Percentiles rank a stretch among this genome's conserved stretches.
These are phyloP conservation scores for Pectinophora gossypiella DNA, from an alignment of 1,140 invertebrate genomes.

Conservation along the genomic window DNA sequence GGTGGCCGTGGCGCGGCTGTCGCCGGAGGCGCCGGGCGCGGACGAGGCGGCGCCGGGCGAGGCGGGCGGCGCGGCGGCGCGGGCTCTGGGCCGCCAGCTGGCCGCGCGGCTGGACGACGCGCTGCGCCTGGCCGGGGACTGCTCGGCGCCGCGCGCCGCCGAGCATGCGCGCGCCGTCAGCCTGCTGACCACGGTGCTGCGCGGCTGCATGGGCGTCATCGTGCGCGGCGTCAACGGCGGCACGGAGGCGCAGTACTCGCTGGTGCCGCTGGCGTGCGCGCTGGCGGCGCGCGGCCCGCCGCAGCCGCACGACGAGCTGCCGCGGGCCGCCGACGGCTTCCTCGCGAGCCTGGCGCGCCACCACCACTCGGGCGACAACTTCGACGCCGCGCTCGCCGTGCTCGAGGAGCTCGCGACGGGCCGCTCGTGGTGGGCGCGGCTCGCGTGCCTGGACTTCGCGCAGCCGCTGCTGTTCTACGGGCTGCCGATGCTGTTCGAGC, in stretches of 20 bases:
- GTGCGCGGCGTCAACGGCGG: conserved; percentile 69
- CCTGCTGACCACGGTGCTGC: conserved; percentile 52
- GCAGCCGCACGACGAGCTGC: conserved; percentile 88
- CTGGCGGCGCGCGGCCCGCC: conserved; percentile 79
- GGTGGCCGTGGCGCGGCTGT: neutral
- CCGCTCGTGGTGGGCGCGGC: conserved; percentile 87
- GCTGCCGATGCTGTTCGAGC: conserved; percentile 82
- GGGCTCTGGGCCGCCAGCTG: neutral
- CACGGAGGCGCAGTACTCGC: conserved; percentile 76
- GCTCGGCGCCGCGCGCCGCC: conserved; percentile 24
- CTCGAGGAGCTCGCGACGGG: conserved; percentile 5
- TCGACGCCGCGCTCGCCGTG: conserved; percentile 27
- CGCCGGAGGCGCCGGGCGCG: neutral
- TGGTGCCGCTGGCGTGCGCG: conserved; percentile 82
- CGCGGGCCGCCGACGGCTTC: conserved; percentile 79
- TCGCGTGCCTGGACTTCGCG: conserved; percentile 83
- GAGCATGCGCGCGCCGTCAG: conserved; percentile 34
- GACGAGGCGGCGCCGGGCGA: neutral
- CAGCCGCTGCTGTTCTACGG: conserved; percentile 91
- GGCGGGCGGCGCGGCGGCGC: neutral
- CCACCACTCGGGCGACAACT: neutral
- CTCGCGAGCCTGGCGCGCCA: conserved; percentile 77
- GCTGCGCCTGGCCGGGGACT: conserved; percentile 33
- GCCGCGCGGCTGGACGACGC: conserved; percentile 21
- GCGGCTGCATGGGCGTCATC: conserved; percentile 60